These are phyloP conservation scores for Mionectes olivaceus DNA, from an alignment of 2,797 vertebrate species.

Conservation along the genomic window DNA sequence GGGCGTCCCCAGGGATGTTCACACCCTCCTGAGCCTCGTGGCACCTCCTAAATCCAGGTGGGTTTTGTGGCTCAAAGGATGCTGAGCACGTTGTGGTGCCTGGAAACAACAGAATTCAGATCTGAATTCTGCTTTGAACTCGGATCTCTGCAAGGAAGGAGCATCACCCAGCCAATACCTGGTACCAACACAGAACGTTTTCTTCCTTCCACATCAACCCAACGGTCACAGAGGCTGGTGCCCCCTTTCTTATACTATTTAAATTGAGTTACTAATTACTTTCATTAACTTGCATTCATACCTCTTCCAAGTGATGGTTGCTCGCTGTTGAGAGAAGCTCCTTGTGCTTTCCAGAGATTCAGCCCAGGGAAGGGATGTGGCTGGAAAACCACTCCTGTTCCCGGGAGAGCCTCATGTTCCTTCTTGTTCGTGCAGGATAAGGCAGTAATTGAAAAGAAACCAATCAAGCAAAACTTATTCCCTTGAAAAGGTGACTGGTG, in stretches of 20 bases:
- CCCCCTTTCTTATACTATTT: not conserved
- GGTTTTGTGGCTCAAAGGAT: not conserved
- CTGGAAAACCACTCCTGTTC: not conserved
- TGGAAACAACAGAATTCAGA: not conserved
- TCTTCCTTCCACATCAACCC: not conserved
- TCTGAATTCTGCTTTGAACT: not conserved
- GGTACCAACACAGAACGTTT: not conserved
- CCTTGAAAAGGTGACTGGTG: not conserved
- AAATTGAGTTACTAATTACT: not conserved
- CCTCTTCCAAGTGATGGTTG: not conserved
- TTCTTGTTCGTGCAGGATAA: conserved; percentile 3
- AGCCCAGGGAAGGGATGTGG: not conserved
- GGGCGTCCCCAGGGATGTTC: not conserved
- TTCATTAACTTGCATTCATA: not conserved
- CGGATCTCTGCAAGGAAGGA: not conserved
- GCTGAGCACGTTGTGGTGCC: not conserved
- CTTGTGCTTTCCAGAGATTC: not conserved
- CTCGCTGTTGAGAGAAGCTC: not conserved
- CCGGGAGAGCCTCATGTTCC: not conserved
- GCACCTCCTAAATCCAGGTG: not conserved
- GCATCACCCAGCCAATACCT: not conserved
- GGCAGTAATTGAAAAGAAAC: not conserved
- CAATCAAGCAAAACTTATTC: not conserved
- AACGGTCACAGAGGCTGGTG: not conserved
- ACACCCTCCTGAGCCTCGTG: not conserved